Base-by-base conservation (phyloP, 2,797 vertebrate genomes). In the Gymnodraco acuticeps region DNA sequence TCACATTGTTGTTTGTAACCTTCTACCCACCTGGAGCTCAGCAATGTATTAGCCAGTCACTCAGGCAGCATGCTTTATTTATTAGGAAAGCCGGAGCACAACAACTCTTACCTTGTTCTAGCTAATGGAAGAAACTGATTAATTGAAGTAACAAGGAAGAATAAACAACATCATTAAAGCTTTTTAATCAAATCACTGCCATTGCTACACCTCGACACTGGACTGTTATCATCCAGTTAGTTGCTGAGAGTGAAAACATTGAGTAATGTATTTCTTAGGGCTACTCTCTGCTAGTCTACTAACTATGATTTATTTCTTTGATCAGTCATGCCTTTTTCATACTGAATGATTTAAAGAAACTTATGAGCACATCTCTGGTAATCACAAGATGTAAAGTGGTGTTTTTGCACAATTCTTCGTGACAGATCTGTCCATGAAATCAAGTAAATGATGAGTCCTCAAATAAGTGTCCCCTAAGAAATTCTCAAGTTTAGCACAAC, bases 171-270 rank as follows among this genome's bases (percentile, higher is more conserved):
- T 78, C 73, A 83, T 73, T 85, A 67, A 77, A 75, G 58, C 56
- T 51, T 58, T 77, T 84, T 78, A 75, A 85, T 86, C 65, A 63
- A 81, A 88, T 89, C 70, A 85, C 65, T 72, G 67, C 42, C 70
- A 33, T 52, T 64, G 16, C 65, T 68, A 78, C 64, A 55, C 62
- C 59, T 15, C 50, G 43, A 73, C 60, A 31, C 69, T 19, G 11
- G 58, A 52, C 17, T 77, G 54, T 64, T 65, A 43, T 78, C 46
- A 61, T 68, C 66, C 67, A 50, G 51, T 27, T 27, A 27, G 27
- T 27, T 27, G 27, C 27, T 27, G 27, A 66, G 56, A 54, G 60
- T 45, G 38, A 81, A 75, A 78, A 58, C 69, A 60, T 14, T 61
- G 65, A 85, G 68, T 45, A 52, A 76, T 78, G 46, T 31, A 4